phyloP scores from a whole-genome alignment of 2,797 vertebrate genomes.

The Atherinosoma microstoma region DNA sequence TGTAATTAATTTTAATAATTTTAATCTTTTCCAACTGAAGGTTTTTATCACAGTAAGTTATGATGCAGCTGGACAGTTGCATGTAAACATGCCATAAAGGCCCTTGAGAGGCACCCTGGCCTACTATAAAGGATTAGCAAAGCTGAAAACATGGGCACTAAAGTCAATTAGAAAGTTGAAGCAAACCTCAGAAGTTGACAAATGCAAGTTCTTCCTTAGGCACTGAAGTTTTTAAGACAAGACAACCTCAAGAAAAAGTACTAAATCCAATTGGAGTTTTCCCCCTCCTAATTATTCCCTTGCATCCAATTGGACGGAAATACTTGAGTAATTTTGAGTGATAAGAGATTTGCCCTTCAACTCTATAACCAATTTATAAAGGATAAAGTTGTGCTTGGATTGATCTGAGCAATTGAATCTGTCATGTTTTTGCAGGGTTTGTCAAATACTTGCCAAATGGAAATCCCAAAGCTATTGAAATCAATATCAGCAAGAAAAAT shows the following conservation, averaged over 20 bases:
- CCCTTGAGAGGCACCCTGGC: background rate
- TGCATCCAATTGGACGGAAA: background rate
- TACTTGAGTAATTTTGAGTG: background rate
- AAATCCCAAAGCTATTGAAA: slow-evolving; percentile 24
- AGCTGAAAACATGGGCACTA: background rate
- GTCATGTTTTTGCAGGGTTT: slow-evolving; percentile 22
- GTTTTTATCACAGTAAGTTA: background rate
- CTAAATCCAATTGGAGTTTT: no score
- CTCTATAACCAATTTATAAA: slow-evolving; percentile 23
- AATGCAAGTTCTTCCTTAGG: background rate
- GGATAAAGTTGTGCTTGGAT: background rate
- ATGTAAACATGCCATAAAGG: background rate
- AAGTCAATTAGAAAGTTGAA: background rate
- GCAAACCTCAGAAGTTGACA: background rate
- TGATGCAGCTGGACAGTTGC: background rate
- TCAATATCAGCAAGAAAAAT: slow-evolving; percentile 25
- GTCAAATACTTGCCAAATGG: slow-evolving; percentile 21
- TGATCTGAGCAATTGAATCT: slow-evolving; percentile 20
- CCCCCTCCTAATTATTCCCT: background rate
- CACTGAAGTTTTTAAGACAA: background rate
- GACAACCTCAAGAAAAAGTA: background rate
- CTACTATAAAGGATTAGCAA: background rate
- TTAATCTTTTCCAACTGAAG: background rate
- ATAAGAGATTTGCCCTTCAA: background rate
- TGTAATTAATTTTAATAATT: no score